Percentiles rank a stretch among this genome's conserved stretches.
These are phyloP conservation scores for Piaya cayana DNA, from an alignment of 2,113 vertebrate genomes.

Conservation along the genomic window DNA sequence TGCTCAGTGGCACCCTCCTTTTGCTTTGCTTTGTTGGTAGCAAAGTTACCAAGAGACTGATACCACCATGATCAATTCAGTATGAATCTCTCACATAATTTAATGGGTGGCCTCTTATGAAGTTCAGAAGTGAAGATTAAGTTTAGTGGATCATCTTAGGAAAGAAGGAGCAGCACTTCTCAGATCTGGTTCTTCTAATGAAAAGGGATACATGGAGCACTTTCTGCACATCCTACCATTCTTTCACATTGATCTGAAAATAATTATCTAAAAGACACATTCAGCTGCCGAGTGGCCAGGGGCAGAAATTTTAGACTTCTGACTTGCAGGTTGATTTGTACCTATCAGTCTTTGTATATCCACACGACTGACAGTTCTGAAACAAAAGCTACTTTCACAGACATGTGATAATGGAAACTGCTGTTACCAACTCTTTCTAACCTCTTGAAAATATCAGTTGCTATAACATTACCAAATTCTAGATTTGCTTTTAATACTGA, in stretches of 20 bases:
- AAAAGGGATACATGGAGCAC: fast-evolving
- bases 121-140: neutral
- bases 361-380: neutral
- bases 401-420: neutral
- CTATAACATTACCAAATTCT: neutral
- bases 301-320: neutral
- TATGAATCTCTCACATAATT: neutral
- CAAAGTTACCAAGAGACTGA: neutral
- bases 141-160: fast-evolving
- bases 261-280: neutral
- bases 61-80: fast-evolving
- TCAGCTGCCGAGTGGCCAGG: neutral
- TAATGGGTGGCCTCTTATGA: neutral
- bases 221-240: neutral
- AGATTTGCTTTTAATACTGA: neutral
- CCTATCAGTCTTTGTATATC: neutral
- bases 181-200: neutral
- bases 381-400: neutral
- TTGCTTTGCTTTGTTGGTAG: neutral
- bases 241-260: neutral
- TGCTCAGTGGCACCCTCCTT: neutral
- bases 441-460: neutral
- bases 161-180: neutral
- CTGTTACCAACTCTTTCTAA: neutral
- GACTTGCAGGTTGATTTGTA: neutral